Base-by-base conservation (phyloP, 1,140 invertebrate species). In the Anoplophora glabripennis region DNA sequence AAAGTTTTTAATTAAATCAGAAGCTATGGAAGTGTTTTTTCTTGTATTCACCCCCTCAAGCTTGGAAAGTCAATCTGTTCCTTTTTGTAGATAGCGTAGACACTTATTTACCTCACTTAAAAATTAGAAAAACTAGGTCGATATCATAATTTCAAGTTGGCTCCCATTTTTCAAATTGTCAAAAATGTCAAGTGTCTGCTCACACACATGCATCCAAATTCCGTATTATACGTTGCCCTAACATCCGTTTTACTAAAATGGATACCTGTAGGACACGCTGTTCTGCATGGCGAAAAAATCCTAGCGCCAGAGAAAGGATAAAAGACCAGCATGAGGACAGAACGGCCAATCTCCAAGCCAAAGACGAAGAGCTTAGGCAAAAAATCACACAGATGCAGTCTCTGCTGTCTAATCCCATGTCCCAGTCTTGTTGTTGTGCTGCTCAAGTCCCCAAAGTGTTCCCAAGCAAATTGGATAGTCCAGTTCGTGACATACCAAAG, bases 381-480 rank as follows among this genome's bases (percentile, higher is more conserved):
- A 49, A 49, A 33, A 33, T 49, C 11, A 17, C 18, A 7, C 47
- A 49, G n/a, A 34, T 33, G 10, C 21, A 49, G 15, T n/a, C 47
- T 9, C 21, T 35, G 3, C 33, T 33, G 35, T 21, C 33, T 12
- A 14, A 10, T 11, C 47, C 14, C 11, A 34, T 5, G n/a, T 18
- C 45, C 9, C 11, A n/a, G 8, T 33, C 21, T n/a, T 49, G 47
- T 7, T 12, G n/a, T 3, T 49, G 28, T 36, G 47, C 4, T 18
- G 7, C 12, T n/a, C 11, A 44, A 49, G 33, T 59, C 18, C 63
- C 63, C 9, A 64, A 42, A 54, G 49, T 57, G 38, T 60, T 57
- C 47, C 49, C 53, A 8, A 48, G 18, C 4, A 45, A 36, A 11
- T 3, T 0, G 12, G 55, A 59, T 40, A 53, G 36, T 17, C 62